Evolutionary conservation across 1,140 invertebrate species (phyloP), one percentile per base, ranked within the genome.

Genomic region (Zaprionus camerounensis): DNA sequence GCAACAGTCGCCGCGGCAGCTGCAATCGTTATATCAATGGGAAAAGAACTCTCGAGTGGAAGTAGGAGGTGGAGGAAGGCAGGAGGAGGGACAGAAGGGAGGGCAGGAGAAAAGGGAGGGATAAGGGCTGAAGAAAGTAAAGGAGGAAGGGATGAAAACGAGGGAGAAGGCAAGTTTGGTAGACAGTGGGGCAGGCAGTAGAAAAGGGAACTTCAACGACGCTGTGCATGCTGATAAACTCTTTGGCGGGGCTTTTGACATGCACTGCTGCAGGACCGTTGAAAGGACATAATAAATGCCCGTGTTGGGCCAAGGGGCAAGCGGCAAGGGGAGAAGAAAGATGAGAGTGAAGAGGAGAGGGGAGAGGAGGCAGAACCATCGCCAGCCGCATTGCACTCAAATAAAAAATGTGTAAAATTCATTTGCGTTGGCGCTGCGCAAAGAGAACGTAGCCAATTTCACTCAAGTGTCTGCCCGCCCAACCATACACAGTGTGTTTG

Each of bases 221-320:
- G 58, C 70, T 68, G 12, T 73, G 62, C 68, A 59, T 67, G 75
- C 70, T 90, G 84, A 88, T 88, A 88, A 88, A 88, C 84, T 87
- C 84, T 87, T 88, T 88, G 78, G 68, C 77, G 65, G 53, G 49
- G 74, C 75, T 81, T 86, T 88, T 87, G 84, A 88, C 71, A 65
- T 68, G 68, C 64, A 38, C 75, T 46, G 26, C 51, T 57, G 67
- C 41, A 56, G 56, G 41, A 46, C 74, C 61, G 81, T 55, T 81
- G 85, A 88, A 84, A 90, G 84, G 81, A 88, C 84, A 90, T 88
- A 88, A 88, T 88, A 90, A 90, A 88, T 88, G 71, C 81, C 63
- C 51, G 66, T 2, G 7, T 17, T 15, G 9, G 17, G 49, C 31
- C 31, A 34, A 34, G 28, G 44, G 44, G 49, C 6, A 53, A 34